Evolutionary conservation across 2,888 invertebrate species (phyloP).

Genomic region (Drepana falcataria): DNA sequence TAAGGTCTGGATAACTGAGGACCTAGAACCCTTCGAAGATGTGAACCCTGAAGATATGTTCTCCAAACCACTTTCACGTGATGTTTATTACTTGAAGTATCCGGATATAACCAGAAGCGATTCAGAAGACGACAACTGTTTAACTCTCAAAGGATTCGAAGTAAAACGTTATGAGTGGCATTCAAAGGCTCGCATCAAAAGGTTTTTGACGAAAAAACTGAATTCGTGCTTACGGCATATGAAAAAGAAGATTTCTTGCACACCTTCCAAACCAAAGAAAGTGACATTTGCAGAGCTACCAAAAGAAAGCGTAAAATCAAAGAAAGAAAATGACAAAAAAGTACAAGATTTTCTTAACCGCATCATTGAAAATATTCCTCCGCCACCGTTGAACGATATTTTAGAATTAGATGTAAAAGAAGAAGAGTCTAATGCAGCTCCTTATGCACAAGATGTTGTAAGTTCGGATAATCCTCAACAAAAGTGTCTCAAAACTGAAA

Average conservation of each 20-base stretch:
- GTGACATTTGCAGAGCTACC: neutral
- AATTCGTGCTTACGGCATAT: slow-evolving; percentile 22
- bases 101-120: slow-evolving; percentile 70
- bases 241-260: slow-evolving; percentile 6
- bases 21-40: slow-evolving; percentile 68
- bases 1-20: slow-evolving; percentile 57
- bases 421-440: neutral
- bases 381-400: slow-evolving; percentile 43
- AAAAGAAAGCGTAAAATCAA: neutral
- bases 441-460: neutral
- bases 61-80: slow-evolving; percentile 58
- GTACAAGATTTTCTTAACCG: slow-evolving; percentile 51
- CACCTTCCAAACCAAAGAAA: neutral
- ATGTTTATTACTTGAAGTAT: slow-evolving; percentile 58
- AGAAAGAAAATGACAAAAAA: slow-evolving; percentile 37
- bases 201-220: slow-evolving; percentile 40
- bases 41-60: slow-evolving; percentile 54
- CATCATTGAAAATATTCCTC: slow-evolving; percentile 52
- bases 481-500: slow-evolving; percentile 35
- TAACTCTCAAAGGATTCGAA: slow-evolving; percentile 55
- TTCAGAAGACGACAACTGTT: slow-evolving; percentile 64
- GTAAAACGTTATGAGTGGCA: slow-evolving; percentile 60
- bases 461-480: slow-evolving; percentile 15
- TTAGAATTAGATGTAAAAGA: neutral
- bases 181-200: slow-evolving; percentile 50